Base-by-base conservation (phyloP, 2,888 invertebrate genomes). In the Cheilosia vernalis region DNA sequence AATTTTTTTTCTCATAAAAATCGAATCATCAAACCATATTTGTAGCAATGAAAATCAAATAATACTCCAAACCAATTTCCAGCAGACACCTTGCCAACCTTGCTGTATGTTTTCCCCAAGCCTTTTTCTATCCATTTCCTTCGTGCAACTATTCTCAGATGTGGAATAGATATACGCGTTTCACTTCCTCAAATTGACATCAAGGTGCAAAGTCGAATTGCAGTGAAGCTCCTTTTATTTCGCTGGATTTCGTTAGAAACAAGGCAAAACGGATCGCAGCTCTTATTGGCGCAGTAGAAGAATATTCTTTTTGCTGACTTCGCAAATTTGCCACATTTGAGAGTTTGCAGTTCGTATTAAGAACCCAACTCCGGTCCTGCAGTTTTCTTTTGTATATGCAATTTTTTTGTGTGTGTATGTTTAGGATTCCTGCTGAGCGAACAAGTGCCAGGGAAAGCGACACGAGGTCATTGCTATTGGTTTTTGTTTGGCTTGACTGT, bases 381-480 rank as follows among this genome's bases (percentile, higher is more conserved):
- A 55, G 13, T 55, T 53, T 67, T 40, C 30, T 21, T 60, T 21
- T 60, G 0, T 15, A 37, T 9, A 2, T 47, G 6, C 4, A 5
- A 6, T 42, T n/a, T n/a, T n/a, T 44, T 17, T 47, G 10, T 30
- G 19, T 15, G 13, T 47, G 13, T 19, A 4, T 42, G 15, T 42
- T n/a, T 17, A n/a, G 33, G 19, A 61, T 33, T 70, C 60, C 64
- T 61, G 49, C 42, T 53, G 56, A 58, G 64, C 55, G 19, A 49
- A 58, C 33, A 17, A 70, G 44, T 80, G 84, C 80, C 80, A 85
- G 55, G 53, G 70, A 61, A 53, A 55, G 49, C 66, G 13, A 47
- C 55, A 61, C 55, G 81, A 84, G 80, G 84, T 84, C 84, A 80
- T 49, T 81, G 80, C 60, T 74, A 69, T 74, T 51, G 55, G 24